These are phyloP conservation scores for Cromileptes altivelis DNA, from an alignment of 2,113 vertebrate genomes.

Conservation along the genomic window DNA sequence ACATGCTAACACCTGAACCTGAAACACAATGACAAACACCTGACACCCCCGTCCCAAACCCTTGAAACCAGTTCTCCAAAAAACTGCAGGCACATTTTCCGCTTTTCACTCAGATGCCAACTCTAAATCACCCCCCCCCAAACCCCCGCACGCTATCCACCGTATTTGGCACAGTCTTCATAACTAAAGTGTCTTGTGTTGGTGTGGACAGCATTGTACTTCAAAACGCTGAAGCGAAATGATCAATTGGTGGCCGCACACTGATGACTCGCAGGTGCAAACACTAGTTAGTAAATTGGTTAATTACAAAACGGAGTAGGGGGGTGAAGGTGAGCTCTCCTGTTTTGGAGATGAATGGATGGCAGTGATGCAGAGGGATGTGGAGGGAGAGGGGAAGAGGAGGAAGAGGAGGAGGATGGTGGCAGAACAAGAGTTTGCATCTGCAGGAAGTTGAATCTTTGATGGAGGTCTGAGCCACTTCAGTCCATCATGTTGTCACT, in stretches of 20 bases:
- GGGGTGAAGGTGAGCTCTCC: slow-evolving; percentile 46
- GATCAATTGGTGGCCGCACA: slow-evolving; percentile 47
- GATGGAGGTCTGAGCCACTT: slow-evolving; percentile 11
- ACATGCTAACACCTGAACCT: slow-evolving; percentile 29
- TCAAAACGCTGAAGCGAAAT: slow-evolving; percentile 34
- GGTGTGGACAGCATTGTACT: slow-evolving; percentile 41
- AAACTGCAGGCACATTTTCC: slow-evolving; percentile 34
- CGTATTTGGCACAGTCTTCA: slow-evolving; percentile 53
- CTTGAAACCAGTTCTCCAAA: slow-evolving; percentile 42
- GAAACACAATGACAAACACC: slow-evolving; percentile 31
- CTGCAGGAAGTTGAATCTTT: slow-evolving; percentile 5
- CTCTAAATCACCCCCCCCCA: slow-evolving; percentile 7
- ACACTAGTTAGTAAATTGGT: slow-evolving; percentile 66
- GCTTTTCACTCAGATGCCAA: slow-evolving; percentile 44
- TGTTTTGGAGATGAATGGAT: slow-evolving; percentile 49
- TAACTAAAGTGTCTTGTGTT: slow-evolving; percentile 40
- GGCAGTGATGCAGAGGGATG: background rate
- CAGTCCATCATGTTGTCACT: background rate
- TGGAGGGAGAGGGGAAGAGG: background rate
- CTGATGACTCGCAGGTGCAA: slow-evolving; percentile 70
- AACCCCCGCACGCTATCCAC: background rate
- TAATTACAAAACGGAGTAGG: slow-evolving; percentile 54
- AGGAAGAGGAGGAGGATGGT: slow-evolving; percentile 20
- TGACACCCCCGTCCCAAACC: slow-evolving; percentile 37
- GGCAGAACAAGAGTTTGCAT: background rate